A percentile compares a stretch with the other conserved stretches of the same genome.
These are phyloP conservation scores for Hestina assimilis DNA, from an alignment of 1,140 invertebrate genomes.

Conservation along the genomic window DNA sequence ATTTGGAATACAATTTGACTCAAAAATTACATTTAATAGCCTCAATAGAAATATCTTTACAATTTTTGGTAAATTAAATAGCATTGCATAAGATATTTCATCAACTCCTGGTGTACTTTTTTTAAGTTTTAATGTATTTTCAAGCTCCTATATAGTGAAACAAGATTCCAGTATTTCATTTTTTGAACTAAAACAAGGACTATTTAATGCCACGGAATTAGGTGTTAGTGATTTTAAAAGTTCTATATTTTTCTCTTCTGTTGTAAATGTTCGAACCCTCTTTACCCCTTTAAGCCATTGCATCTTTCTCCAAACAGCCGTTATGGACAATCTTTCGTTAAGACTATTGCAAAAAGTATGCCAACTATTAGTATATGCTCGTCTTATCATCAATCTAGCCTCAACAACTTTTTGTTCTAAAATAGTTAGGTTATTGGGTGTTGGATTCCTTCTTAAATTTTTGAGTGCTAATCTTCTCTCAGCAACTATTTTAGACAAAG, in stretches of 20 bases:
- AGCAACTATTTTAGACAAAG: constrained; percentile 7
- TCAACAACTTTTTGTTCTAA: constrained; percentile 2
- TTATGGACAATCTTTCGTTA: constrained; percentile 1
- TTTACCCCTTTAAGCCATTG: constrained; percentile 7
- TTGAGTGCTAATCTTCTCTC: constrained; percentile 14
- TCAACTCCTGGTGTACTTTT: constrained; percentile 36
- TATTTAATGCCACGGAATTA: not conserved
- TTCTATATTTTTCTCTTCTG: constrained; percentile 6
- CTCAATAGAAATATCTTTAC: constrained; percentile 14
- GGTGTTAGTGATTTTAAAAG: constrained; percentile 1
- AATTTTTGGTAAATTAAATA: constrained; percentile 27
- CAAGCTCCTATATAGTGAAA: constrained; percentile 28
- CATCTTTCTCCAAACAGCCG: constrained; percentile 15
- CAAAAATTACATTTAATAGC: constrained; percentile 9
- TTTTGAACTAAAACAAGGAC: constrained; percentile 1
- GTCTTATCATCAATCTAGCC: constrained; percentile 4
- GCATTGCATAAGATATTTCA: constrained; percentile 37
- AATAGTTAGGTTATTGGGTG: constrained; percentile 3
- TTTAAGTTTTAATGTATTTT: constrained; percentile 33
- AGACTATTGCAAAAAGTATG: constrained; percentile 6
- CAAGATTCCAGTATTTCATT: constrained; percentile 18
- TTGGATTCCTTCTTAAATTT: constrained; percentile 15
- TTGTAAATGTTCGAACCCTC: not conserved
- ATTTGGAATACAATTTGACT: not conserved
- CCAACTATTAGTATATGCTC: constrained; percentile 7